Evolutionary conservation across 2,797 vertebrate species (phyloP), one percentile per base, ranked within the genome.

Genomic region (Cephalopachus bancanus): DNA sequence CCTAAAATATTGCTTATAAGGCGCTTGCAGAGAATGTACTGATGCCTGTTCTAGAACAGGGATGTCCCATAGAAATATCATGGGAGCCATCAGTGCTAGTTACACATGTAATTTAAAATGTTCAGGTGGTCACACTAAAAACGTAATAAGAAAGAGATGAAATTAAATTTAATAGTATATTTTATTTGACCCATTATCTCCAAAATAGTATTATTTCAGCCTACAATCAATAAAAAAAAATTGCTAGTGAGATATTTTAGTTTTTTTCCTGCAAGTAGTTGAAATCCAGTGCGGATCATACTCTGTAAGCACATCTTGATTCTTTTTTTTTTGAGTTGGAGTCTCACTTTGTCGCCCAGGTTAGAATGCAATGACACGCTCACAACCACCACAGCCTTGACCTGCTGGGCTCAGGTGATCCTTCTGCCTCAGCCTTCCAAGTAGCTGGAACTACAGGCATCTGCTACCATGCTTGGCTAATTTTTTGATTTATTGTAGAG

Each of bases 81-180:
- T 4, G 0, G 37, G 59, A 76, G 14, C 33, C 44, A 67, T 72
- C 20, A 37, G 15, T 30, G 4, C 30, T 72, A 59, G 20, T 83
- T 28, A 53, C 26, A 51, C 7, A 10, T 44, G 6, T 65, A 57
- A 75, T 71, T 90, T 37, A 85, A 67, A 24, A 22, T 55, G 74
- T 93, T 93, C 59, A 87, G 19, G 14, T 65, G 84, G n/a, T 51
- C 10, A 69, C 30, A 60, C 88, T 83, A 83, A 57, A 85, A 78
- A 59, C 81, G 3, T 33, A 26, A 65, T 59, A 67, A 37, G 14
- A 67, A 69, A 81, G 30, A 91, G 7, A 1, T 83, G 26, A 86
- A 57, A 64, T 91, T 64, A 89, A 95, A 67, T 95, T 22, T 30
- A 91, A 57, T 81, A 59, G 10, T 75, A 26, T 55, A n/a, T 89